Percentiles rank a stretch among this genome's conserved stretches.
Conservation (phyloP, 2,797 vertebrate genomes). For the Syncerus caffer region DNA sequence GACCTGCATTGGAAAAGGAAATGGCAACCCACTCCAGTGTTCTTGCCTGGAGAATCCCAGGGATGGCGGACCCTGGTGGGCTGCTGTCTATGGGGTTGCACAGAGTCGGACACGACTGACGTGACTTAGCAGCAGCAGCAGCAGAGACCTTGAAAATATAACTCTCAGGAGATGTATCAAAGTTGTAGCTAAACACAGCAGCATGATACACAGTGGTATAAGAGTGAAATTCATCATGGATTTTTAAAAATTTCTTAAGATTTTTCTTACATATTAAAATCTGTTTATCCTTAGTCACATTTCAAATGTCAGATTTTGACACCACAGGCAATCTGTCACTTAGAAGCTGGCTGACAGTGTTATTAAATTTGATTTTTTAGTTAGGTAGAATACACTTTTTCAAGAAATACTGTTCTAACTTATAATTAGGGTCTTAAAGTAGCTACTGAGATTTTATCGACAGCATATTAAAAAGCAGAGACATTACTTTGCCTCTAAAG, state of each 20-base stretch:
- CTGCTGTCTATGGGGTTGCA: too few relatives aligned
- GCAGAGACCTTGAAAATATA: neutral
- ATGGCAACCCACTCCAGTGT: too few relatives aligned
- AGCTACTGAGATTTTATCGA: neutral
- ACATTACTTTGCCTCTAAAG: neutral
- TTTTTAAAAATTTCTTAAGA: neutral
- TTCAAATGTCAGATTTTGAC: neutral
- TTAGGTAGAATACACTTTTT: neutral
- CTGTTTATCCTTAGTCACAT: neutral
- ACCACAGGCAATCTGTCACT: neutral
- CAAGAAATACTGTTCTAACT: neutral
- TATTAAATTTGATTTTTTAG: neutral
- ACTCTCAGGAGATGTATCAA: neutral
- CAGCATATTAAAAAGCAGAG: neutral
- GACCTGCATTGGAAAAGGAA: neutral
- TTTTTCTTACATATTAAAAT: neutral
- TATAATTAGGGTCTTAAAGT: neutral
- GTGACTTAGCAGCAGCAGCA: too few relatives aligned
- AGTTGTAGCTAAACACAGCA: neutral
- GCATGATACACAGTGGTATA: neutral
- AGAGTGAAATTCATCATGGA: neutral
- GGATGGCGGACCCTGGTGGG: too few relatives aligned
- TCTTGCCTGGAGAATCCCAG: too few relatives aligned
- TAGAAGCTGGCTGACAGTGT: neutral
- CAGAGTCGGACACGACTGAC: too few relatives aligned